Evolutionary conservation across 1,140 invertebrate species (phyloP), one percentile per base, ranked within the genome.

Genomic region (Rhizoglyphus robini): DNA sequence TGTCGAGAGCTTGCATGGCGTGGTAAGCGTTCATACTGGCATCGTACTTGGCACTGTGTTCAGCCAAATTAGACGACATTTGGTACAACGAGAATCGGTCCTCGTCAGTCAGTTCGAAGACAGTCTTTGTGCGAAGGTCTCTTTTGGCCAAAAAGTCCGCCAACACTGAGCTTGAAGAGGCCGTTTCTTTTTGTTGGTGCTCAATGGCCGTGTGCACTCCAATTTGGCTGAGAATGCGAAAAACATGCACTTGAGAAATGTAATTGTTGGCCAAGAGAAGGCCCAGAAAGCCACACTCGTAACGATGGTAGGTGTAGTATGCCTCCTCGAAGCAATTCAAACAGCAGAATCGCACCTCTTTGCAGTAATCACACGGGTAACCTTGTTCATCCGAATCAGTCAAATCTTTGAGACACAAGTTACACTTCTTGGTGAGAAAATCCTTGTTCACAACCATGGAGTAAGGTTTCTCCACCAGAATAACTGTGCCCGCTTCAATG

Each of bases 231-330:
- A 54, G 8, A 32, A 54, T 54, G 20, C 51, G 51, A 32, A 27
- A 54, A 5, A 32, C 31, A 23, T 54, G 51, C 15, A 54, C 51
- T 15, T 5, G 8, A 32, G 51, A 25, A 11, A 54, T 8, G 8
- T 25, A 23, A 8, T 32, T 23, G 23, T 25, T 32, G 23, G 8
- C 31, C 8, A 54, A 23, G 8, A 54, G 20, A 8, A 54, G 23
- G 51, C 51, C 51, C 51, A 54, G 51, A 32, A 54, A 54, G 8
- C 51, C 51, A 32, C 51, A 54, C 51, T 54, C 51, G 20, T 54
- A 23, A 8, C 51, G 51, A 32, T 54, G 51, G 20, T 54, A 54
- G 51, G 51, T 32, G 51, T 54, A 15, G 20, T 54, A 54, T 11
- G 51, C 51, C 20, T 54, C 51, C 23, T 54, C 51, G 51, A 32